Conservation (phyloP, 2,888 invertebrate genomes). For the Lasioglossum lativentre region DNA sequence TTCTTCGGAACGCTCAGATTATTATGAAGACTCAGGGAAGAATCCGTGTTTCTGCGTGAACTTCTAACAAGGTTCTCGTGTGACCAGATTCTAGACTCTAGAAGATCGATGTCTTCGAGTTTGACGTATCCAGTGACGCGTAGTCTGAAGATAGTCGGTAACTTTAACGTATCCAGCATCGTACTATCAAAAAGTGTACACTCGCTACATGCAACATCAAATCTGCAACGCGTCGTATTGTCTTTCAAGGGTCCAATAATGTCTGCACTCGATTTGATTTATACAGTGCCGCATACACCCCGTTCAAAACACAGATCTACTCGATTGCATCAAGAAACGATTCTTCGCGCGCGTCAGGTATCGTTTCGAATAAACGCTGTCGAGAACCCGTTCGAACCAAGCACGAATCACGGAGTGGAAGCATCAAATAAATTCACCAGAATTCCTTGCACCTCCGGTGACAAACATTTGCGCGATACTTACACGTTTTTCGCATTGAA, state of each 20-base stretch:
- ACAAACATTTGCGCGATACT: slow-evolving; percentile 57
- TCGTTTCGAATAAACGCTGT: too few species aligned
- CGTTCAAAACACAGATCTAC: too few species aligned
- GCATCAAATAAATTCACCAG: slow-evolving; percentile 57
- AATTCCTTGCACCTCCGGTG: slow-evolving; percentile 58
- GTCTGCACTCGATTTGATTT: too few species aligned
- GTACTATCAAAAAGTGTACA: neutral
- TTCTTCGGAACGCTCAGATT: neutral
- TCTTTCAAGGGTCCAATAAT: too few species aligned
- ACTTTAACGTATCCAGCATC: neutral
- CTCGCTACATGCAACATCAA: neutral
- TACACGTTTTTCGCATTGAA: slow-evolving; percentile 31
- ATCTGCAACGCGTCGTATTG: too few species aligned
- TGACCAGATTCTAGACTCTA: neutral
- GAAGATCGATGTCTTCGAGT: neutral
- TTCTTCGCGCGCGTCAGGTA: too few species aligned
- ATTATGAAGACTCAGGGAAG: neutral
- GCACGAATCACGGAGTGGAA: neutral
- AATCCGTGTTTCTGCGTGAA: neutral
- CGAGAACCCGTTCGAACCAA: too few species aligned
- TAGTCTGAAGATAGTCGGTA: neutral
- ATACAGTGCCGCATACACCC: too few species aligned
- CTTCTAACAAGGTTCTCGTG: neutral
- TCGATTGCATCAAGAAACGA: too few species aligned
- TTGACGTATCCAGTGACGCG: neutral